These are phyloP conservation scores for Ctena decussata DNA, from an alignment of 2,888 invertebrate species.

Conservation along the genomic window DNA sequence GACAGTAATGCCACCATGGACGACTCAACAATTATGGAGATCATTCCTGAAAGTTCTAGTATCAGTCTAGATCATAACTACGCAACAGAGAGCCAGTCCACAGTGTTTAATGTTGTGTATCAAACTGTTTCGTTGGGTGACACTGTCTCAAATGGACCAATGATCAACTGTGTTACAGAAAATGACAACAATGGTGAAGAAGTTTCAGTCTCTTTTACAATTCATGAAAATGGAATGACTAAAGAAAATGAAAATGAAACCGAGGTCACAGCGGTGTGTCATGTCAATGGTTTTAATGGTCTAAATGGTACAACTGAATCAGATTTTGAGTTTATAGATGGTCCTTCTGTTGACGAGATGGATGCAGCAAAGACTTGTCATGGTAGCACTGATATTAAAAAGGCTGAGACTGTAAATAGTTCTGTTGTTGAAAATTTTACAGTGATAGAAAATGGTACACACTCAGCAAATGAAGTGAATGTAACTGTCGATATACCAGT, in stretches of 20 bases:
- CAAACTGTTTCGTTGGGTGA: neutral
- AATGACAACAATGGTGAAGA: neutral
- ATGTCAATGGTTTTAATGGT: neutral
- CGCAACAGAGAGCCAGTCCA: constrained; percentile 6
- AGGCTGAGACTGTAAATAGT: neutral
- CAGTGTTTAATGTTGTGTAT: constrained; percentile 1
- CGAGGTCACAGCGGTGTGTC: neutral
- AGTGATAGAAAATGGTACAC: neutral
- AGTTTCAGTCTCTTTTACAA: constrained; percentile 8
- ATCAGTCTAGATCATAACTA: neutral
- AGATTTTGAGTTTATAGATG: constrained; percentile 4
- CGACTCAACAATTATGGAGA: constrained; percentile 3
- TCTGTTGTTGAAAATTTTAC: neutral
- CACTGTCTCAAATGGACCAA: neutral
- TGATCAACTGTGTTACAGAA: neutral
- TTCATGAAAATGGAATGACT: neutral
- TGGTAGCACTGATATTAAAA: neutral
- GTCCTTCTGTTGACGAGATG: neutral
- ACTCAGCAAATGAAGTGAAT: neutral
- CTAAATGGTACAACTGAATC: neutral
- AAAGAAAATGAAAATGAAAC: neutral
- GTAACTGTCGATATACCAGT: neutral
- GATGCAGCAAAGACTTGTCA: neutral
- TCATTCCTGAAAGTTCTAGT: neutral
- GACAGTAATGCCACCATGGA: constrained; percentile 38